Evolutionary conservation across 2,113 vertebrate genomes (phyloP).

Genomic region (Dolichotis patagonum): DNA sequence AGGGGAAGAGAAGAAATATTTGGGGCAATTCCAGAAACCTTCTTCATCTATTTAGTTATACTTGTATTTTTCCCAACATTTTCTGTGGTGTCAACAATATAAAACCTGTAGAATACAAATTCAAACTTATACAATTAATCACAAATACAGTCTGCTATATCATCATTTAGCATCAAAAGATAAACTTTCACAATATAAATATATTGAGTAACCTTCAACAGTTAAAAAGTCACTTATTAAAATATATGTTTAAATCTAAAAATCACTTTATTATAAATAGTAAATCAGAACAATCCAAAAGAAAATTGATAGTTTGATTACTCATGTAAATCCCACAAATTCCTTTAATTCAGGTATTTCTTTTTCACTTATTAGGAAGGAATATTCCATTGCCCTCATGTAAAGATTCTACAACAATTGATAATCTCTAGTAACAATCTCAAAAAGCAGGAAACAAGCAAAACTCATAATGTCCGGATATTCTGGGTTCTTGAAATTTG

Average conservation of each 20-base stretch:
- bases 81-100: neutral
- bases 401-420: neutral
- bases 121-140: neutral
- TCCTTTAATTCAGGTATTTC: neutral
- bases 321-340: neutral
- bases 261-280: neutral
- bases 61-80: neutral
- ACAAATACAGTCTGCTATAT: neutral
- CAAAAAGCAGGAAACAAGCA: neutral
- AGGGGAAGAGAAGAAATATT: neutral
- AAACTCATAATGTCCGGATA: neutral
- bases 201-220: neutral
- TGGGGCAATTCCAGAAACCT: neutral
- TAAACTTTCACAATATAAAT: neutral
- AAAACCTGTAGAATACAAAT: conserved; percentile 18
- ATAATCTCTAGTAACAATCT: neutral
- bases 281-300: neutral
- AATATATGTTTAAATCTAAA: conserved; percentile 20
- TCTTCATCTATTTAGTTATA: neutral
- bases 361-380: neutral
- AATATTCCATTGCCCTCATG: neutral
- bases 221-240: neutral
- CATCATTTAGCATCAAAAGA: neutral
- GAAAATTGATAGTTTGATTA: neutral
- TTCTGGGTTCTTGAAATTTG: neutral